phyloP scores from a whole-genome alignment of 2,888 invertebrate genomes.

The Anoplius nigerrimus region DNA sequence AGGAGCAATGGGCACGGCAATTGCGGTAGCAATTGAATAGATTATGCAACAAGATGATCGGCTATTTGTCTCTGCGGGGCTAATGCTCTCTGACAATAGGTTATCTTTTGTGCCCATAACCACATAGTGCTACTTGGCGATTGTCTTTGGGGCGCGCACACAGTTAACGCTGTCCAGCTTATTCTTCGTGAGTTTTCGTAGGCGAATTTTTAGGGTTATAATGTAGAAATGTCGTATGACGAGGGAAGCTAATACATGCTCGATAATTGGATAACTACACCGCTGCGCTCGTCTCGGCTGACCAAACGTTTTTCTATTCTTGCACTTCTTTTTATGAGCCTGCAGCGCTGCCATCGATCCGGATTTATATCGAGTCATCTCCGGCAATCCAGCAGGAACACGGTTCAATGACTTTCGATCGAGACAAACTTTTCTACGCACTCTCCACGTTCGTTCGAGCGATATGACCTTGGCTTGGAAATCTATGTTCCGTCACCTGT shows the following conservation, averaged over 20 bases:
- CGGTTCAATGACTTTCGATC: constrained; percentile 28
- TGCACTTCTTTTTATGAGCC: background rate
- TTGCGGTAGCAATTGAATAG: constrained; percentile 30
- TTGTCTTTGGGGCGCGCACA: too few species aligned
- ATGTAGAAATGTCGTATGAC: too few species aligned
- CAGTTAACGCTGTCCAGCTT: too few species aligned
- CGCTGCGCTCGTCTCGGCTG: constrained; percentile 23
- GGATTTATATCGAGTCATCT: constrained; percentile 16
- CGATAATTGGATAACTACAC: constrained; percentile 66
- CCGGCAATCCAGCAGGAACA: constrained; percentile 25
- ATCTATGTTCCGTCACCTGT: background rate
- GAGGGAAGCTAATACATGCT: constrained; percentile 54
- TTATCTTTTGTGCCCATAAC: background rate
- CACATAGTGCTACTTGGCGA: too few species aligned
- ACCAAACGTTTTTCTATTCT: constrained; percentile 22
- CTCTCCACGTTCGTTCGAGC: background rate
- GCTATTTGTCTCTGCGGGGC: background rate
- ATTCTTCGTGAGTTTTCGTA: too few species aligned
- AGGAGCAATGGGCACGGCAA: constrained; percentile 26
- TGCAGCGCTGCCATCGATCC: constrained; percentile 28
- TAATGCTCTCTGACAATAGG: too few species aligned
- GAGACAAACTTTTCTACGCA: constrained; percentile 4
- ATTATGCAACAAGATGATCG: constrained; percentile 36
- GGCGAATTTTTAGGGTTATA: too few species aligned
- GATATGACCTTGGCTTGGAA: background rate